phyloP scores from a whole-genome alignment of 1,140 invertebrate genomes.

The Planococcus citri region DNA sequence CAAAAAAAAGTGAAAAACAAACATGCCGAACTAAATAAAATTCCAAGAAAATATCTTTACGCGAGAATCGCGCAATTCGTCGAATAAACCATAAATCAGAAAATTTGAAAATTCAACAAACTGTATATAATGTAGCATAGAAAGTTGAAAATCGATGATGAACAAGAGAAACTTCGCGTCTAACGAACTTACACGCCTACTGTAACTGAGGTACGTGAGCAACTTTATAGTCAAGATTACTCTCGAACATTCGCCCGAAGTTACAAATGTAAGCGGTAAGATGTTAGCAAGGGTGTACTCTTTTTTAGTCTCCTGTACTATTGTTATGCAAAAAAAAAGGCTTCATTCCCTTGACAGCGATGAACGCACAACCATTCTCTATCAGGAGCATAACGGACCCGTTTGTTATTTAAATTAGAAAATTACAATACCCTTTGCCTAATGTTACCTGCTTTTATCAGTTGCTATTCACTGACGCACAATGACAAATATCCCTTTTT shows the following conservation, averaged over 20 bases:
- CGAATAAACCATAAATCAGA: conserved; percentile 7
- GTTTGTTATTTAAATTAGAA: conserved; percentile 8
- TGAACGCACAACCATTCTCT: not conserved
- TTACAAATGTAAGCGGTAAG: conserved; percentile 1
- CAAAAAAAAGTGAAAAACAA: not conserved
- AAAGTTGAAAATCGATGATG: not conserved
- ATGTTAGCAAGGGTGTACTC: not conserved
- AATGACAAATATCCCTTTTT: not conserved
- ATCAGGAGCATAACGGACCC: not conserved
- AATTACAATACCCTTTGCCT: not conserved
- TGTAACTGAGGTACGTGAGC: not conserved
- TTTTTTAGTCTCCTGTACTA: conserved; percentile 5
- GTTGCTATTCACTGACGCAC: not conserved
- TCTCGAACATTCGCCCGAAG: not conserved
- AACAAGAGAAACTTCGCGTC: not conserved
- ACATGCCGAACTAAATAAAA: not conserved
- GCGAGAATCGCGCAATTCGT: not conserved
- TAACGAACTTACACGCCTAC: conserved; percentile 2
- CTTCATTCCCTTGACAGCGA: not conserved
- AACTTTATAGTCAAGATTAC: not conserved
- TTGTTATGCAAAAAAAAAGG: conserved; percentile 7
- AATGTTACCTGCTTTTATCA: conserved; percentile 7
- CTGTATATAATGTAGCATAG: not conserved
- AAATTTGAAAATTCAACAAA: conserved; percentile 8
- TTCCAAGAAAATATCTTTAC: not conserved